Evolutionary conservation across 2,888 invertebrate species (phyloP).

Genomic region (Orthonychiurus folsomi): DNA sequence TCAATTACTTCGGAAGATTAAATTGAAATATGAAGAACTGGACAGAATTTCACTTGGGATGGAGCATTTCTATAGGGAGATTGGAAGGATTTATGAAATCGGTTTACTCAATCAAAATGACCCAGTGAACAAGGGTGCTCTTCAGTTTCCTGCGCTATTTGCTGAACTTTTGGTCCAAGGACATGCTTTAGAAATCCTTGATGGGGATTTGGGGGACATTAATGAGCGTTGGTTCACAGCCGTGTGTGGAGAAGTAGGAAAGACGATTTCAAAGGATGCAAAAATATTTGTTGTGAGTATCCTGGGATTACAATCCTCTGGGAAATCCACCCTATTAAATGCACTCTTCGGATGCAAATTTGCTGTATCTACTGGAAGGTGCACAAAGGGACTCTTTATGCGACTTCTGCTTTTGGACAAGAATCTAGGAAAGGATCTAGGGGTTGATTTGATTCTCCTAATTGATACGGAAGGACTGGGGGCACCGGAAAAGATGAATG

Average conservation of each 20-base stretch:
- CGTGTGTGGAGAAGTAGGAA: slow-evolving; percentile 4
- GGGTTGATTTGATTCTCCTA: slow-evolving; percentile 15
- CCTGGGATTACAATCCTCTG: slow-evolving; percentile 18
- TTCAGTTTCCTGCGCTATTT: slow-evolving; percentile 4
- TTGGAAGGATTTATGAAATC: slow-evolving; percentile 13
- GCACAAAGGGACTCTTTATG: slow-evolving; percentile 19
- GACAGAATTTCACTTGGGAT: slow-evolving; percentile 7
- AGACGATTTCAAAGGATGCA: neutral
- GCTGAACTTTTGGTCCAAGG: slow-evolving; percentile 15
- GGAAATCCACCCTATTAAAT: slow-evolving; percentile 24
- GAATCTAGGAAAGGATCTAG: neutral
- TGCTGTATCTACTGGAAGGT: slow-evolving; percentile 17
- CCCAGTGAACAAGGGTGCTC: neutral
- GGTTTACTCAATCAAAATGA: neutral
- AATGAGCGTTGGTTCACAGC: slow-evolving; percentile 9
- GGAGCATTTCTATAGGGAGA: slow-evolving; percentile 16
- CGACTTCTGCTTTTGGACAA: slow-evolving; percentile 14
- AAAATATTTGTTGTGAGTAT: slow-evolving; percentile 17
- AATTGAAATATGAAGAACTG: neutral
- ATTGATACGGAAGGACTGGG: slow-evolving; percentile 19
- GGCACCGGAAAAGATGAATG: slow-evolving; percentile 11
- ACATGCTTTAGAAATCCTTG: slow-evolving; percentile 8
- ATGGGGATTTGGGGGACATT: slow-evolving; percentile 12
- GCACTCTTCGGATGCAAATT: slow-evolving; percentile 23
- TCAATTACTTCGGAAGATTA: too few species aligned